These are phyloP conservation scores for Microplitis manilae DNA, from an alignment of 2,888 invertebrate species.

Conservation along the genomic window DNA sequence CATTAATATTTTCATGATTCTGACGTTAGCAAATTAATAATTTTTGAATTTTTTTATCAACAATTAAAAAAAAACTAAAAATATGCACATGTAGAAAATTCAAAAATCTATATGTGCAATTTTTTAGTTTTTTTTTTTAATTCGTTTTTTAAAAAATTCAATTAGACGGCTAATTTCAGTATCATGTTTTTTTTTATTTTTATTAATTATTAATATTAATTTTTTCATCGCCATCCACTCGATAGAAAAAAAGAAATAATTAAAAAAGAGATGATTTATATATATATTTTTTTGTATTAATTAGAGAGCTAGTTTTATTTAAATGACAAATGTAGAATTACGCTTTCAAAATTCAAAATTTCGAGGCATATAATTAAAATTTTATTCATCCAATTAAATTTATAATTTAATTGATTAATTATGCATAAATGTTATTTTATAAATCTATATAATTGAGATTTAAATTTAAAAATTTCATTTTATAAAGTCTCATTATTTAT, in stretches of 20 bases:
- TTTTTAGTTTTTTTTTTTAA: too few species aligned
- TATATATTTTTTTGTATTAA: slow-evolving; percentile 8
- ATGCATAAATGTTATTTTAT: neutral
- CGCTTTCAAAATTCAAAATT: neutral
- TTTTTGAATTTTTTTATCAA: too few species aligned
- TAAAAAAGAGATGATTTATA: slow-evolving; percentile 30
- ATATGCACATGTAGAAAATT: too few species aligned
- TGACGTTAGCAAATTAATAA: too few species aligned
- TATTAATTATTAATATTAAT: neutral
- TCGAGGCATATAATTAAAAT: neutral
- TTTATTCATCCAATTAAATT: slow-evolving; percentile 5
- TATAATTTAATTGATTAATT: slow-evolving; percentile 18
- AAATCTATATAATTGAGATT: neutral
- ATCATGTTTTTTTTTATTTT: neutral
- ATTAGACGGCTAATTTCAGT: too few species aligned
- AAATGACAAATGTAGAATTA: neutral
- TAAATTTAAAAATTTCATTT: neutral
- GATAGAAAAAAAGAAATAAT: slow-evolving; percentile 13
- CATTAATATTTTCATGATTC: neutral
- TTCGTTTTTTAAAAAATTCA: too few species aligned
- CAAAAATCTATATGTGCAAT: too few species aligned
- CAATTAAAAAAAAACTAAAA: too few species aligned
- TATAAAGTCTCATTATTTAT: slow-evolving; percentile 15
- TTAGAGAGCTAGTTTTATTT: slow-evolving; percentile 31
- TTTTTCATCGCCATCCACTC: neutral